Evolutionary conservation across 2,797 vertebrate species (phyloP).

Genomic region (Ispidina picta): DNA sequence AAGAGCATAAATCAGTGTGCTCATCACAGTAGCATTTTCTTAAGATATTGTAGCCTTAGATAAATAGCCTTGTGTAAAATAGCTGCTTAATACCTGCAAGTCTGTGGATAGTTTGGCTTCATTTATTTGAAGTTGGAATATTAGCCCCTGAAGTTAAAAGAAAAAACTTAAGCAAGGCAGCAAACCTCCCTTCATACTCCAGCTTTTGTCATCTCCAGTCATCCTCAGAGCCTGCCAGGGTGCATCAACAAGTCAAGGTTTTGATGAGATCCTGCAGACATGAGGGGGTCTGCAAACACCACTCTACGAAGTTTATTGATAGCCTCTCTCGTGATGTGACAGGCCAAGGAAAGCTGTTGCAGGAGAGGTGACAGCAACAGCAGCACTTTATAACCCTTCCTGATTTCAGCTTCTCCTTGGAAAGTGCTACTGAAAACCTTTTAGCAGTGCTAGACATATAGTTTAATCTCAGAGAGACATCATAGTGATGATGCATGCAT

Average conservation of each 20-base stretch:
- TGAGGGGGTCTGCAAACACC: conserved; percentile 38
- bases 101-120: not conserved
- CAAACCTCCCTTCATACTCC: conserved; percentile 21
- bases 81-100: not conserved
- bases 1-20: not conserved
- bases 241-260: conserved; percentile 52
- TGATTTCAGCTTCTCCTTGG: conserved; percentile 43
- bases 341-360: conserved; percentile 62
- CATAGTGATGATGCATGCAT: conserved; percentile 50
- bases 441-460: conserved; percentile 1
- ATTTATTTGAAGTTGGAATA: not conserved
- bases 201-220: conserved; percentile 55
- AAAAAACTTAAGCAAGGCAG: conserved; percentile 40
- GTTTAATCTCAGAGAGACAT: conserved; percentile 56
- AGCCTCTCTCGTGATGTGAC: conserved; percentile 45
- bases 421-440: conserved; percentile 54
- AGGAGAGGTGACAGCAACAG: conserved; percentile 47
- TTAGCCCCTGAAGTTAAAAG: conserved; percentile 57
- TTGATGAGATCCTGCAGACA: conserved; percentile 48
- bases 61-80: not conserved
- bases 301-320: conserved; percentile 61
- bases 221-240: conserved; percentile 44
- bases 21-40: not conserved
- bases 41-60: not conserved
- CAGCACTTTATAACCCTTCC: conserved; percentile 44